Evolutionary conservation across 2,888 invertebrate species (phyloP), one percentile per base, ranked within the genome.

Genomic region (Thera britannica): DNA sequence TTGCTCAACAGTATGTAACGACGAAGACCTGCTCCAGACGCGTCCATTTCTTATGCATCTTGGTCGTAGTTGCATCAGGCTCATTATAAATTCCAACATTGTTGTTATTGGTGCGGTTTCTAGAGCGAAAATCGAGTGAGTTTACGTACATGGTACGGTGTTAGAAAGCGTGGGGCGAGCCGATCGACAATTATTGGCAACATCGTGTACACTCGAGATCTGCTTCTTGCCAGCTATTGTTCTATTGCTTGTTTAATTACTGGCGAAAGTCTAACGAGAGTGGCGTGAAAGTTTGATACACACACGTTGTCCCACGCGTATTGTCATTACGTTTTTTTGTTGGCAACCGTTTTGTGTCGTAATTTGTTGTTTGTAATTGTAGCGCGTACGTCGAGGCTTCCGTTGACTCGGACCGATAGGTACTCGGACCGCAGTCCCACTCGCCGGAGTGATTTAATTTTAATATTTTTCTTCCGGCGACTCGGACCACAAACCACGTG

Each of bases 251-350:
- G 83, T 88, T 89, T 92, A 93, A 93, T 92, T 92, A 92, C 86
- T 76, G 88, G 92, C 89, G 93, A 93, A 93, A 93, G 93, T 92
- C 85, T 88, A 88, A 88, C 88, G 88, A 89, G 90, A 88, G 88
- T 85, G 84, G 78, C 86, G 90, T 83, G 90, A 92, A 91, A 91
- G 89, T 90, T 74, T 79, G 75, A 80, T 83, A 83, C 81, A 82
- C 81, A 82, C 80, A 81, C 80, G 79, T 73, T 77, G 76, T 85
- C 83, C 84, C 87, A 85, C 83, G 86, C 82, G 84, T 81, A 83
- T 83, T 83, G 82, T 83, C 75, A 76, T 80, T 80, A 77, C 68
- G 68, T 74, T 82, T 85, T 23, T 85, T 86, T 84, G 79, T 74
- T 74, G 67, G 76, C 82, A 83, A 83, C 80, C 76, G 80, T 78